These are phyloP conservation scores for Panthera leo DNA, from an alignment of 2,113 vertebrate genomes.

Conservation along the genomic window DNA sequence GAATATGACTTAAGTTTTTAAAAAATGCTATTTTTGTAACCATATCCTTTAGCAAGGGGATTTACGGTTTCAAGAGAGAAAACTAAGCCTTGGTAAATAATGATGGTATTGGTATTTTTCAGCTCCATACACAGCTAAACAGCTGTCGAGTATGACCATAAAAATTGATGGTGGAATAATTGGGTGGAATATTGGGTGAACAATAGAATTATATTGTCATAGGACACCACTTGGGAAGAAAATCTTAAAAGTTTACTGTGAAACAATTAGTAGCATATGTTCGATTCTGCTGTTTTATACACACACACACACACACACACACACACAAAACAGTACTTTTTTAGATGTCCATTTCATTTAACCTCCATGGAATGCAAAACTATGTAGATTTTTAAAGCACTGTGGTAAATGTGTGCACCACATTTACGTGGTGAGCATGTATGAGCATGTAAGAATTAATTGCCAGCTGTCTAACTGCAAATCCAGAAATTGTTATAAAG, in stretches of 20 bases:
- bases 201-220: conserved; percentile 39
- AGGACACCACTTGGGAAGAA: neutral
- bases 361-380: conserved; percentile 74
- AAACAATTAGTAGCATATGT: conserved; percentile 60
- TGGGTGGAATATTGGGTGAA: conserved; percentile 15
- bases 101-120: neutral
- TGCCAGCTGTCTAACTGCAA: conserved; percentile 75
- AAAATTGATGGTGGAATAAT: conserved; percentile 43
- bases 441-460: conserved; percentile 79
- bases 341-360: conserved; percentile 71
- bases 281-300: conserved; percentile 70
- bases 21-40: neutral
- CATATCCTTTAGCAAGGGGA: neutral
- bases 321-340: conserved; percentile 41
- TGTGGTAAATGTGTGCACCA: conserved; percentile 75
- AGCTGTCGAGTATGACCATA: conserved; percentile 28
- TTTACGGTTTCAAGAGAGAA: neutral
- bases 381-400: conserved; percentile 57
- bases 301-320: neutral
- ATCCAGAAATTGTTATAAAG: conserved; percentile 78
- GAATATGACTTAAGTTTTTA: neutral
- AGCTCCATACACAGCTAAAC: neutral
- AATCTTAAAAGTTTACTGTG: conserved; percentile 19
- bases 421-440: conserved; percentile 49
- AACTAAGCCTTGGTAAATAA: neutral